Conservation (phyloP, 2,888 invertebrate species). For the Cheilosia urbana region DNA sequence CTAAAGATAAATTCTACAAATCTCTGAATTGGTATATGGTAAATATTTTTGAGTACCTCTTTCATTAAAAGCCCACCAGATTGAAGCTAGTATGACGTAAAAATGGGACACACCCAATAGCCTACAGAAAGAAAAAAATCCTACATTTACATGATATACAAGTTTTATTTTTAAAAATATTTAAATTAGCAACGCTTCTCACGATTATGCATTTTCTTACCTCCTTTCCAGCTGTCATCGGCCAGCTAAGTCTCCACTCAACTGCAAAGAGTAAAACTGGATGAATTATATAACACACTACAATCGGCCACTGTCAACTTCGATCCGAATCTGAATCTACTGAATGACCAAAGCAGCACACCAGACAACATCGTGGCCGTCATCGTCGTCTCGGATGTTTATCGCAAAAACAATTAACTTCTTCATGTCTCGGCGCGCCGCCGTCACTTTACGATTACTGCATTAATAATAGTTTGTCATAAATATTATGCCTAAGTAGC, state of each 20-base stretch:
- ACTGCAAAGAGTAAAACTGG: conserved; percentile 9
- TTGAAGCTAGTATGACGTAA: no score
- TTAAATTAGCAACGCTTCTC: neutral
- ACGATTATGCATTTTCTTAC: conserved; percentile 17
- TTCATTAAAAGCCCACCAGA: no score
- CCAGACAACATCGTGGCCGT: neutral
- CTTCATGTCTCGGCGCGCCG: conserved; percentile 30
- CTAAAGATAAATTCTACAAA: no score
- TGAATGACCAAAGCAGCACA: conserved; percentile 30
- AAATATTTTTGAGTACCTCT: no score
- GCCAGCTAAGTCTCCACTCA: neutral
- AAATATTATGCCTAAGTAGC: conserved; percentile 49
- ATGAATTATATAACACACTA: conserved; percentile 36
- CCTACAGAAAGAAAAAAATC: neutral
- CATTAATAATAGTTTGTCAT: conserved; percentile 62
- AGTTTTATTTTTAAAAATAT: neutral
- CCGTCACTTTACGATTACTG: conserved; percentile 66
- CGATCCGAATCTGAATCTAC: conserved; percentile 44
- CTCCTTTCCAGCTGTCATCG: conserved; percentile 16
- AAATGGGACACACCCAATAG: neutral
- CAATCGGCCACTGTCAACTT: conserved; percentile 28
- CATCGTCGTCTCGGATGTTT: conserved; percentile 49
- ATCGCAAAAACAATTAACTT: conserved; percentile 68
- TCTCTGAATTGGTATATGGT: no score
- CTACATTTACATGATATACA: neutral